Evolutionary conservation across 2,797 vertebrate species (phyloP).

Genomic region (Lophius americanus): DNA sequence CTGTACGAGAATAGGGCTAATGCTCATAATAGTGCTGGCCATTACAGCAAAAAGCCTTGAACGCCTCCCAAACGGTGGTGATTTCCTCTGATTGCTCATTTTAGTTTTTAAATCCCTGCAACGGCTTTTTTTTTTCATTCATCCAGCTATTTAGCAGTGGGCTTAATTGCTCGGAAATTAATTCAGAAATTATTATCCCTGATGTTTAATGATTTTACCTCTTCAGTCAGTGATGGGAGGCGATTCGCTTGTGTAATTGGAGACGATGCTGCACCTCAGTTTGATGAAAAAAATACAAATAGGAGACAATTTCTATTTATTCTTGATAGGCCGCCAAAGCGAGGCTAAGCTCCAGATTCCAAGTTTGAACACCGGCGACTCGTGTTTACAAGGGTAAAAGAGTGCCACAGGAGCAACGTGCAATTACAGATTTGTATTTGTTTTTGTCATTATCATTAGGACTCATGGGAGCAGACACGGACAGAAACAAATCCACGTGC

Average conservation of each 20-base stretch:
- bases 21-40: conserved; percentile 72
- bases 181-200: conserved; percentile 55
- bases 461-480: conserved; percentile 22
- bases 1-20: conserved; percentile 75
- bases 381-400: conserved; percentile 34
- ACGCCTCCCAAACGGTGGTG: conserved; percentile 68
- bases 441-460: conserved; percentile 27
- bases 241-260: conserved; percentile 57
- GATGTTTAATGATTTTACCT: conserved; percentile 66
- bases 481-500: conserved; percentile 14
- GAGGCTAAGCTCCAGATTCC: conserved; percentile 11
- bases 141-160: conserved; percentile 59
- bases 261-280: conserved; percentile 28
- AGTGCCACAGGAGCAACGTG: conserved; percentile 10
- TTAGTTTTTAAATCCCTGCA: conserved; percentile 70
- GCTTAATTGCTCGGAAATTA: conserved; percentile 70
- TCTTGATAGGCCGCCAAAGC: not conserved
- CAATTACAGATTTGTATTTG: conserved; percentile 14
- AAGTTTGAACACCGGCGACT: conserved; percentile 16
- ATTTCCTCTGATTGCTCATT: conserved; percentile 75
- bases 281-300: conserved; percentile 41
- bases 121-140: conserved; percentile 53
- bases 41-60: conserved; percentile 79
- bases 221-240: conserved; percentile 65
- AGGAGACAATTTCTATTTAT: conserved; percentile 21